These are phyloP conservation scores for Todiramphus chloris DNA, from an alignment of 2,113 vertebrate genomes.

Conservation along the genomic window DNA sequence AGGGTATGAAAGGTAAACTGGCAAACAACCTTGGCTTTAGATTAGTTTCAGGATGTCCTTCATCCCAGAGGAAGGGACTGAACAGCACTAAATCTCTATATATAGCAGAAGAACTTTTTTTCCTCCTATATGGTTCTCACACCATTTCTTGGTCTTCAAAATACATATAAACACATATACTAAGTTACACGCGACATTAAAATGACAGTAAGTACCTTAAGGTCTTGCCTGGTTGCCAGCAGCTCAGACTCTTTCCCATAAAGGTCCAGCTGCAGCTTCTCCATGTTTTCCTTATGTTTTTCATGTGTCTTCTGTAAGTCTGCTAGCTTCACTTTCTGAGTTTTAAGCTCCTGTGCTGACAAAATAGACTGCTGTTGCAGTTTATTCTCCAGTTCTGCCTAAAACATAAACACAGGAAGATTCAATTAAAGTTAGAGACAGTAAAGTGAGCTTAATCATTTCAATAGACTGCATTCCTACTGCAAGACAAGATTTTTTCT, in stretches of 20 bases:
- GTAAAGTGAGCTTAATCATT: background rate
- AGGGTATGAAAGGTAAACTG: background rate
- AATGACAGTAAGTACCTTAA: conserved; percentile 80
- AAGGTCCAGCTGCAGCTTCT: conserved; percentile 87
- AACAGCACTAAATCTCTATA: background rate
- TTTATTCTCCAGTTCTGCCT: conserved; percentile 86
- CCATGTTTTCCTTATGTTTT: conserved; percentile 76
- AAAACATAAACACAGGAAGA: conserved; percentile 37
- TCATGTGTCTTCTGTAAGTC: conserved; percentile 80
- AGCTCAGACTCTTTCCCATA: conserved; percentile 96
- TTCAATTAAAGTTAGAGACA: background rate
- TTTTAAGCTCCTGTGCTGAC: conserved; percentile 78
- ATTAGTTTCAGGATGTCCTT: background rate
- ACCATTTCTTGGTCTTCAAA: background rate
- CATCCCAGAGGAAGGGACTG: background rate
- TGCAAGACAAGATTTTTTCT: background rate
- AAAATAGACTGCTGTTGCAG: conserved; percentile 79
- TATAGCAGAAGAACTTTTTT: background rate
- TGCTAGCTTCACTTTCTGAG: conserved; percentile 77
- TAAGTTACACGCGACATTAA: background rate
- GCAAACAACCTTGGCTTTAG: background rate
- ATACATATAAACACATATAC: background rate
- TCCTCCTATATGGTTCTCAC: background rate
- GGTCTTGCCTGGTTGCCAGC: conserved; percentile 89
- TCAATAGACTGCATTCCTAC: background rate